Evolutionary conservation across 2,888 invertebrate genomes (phyloP).

Genomic region (Andrena minutula): DNA sequence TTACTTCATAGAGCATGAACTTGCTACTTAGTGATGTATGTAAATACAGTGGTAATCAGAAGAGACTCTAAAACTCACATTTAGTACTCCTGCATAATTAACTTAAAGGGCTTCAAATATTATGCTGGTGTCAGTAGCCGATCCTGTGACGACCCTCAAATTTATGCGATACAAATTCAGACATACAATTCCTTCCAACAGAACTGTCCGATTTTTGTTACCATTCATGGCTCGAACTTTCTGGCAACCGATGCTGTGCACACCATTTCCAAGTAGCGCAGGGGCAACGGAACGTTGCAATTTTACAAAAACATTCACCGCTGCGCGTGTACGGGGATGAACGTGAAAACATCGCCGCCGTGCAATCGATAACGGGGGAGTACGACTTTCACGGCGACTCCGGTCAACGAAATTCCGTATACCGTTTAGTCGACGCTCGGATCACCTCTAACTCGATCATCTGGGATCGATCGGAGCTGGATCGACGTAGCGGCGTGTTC

Average conservation of each 20-base stretch:
- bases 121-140: too few relatives aligned
- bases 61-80: too few relatives aligned
- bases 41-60: too few relatives aligned
- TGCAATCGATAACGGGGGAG: slow-evolving; percentile 58
- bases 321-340: slow-evolving; percentile 46
- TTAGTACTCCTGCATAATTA: too few relatives aligned
- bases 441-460: slow-evolving; percentile 35
- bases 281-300: slow-evolving; percentile 10
- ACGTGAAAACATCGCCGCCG: slow-evolving; percentile 52
- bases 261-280: background rate
- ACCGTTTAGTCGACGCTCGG: slow-evolving; percentile 27
- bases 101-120: too few relatives aligned
- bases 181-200: background rate
- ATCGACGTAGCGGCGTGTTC: slow-evolving; percentile 19
- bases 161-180: too few relatives aligned
- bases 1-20: background rate
- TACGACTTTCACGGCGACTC: slow-evolving; percentile 43
- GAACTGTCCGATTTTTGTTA: background rate
- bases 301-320: slow-evolving; percentile 42
- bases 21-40: too few relatives aligned
- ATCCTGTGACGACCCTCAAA: too few relatives aligned
- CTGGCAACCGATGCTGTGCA: too few relatives aligned
- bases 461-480: slow-evolving; percentile 23
- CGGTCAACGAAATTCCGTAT: slow-evolving; percentile 42
- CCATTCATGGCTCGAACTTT: too few relatives aligned